A percentile compares a stretch with the other conserved stretches of the same genome.
phyloP scores from a whole-genome alignment of 2,888 invertebrate species.

The Chelonus formosanus region DNA sequence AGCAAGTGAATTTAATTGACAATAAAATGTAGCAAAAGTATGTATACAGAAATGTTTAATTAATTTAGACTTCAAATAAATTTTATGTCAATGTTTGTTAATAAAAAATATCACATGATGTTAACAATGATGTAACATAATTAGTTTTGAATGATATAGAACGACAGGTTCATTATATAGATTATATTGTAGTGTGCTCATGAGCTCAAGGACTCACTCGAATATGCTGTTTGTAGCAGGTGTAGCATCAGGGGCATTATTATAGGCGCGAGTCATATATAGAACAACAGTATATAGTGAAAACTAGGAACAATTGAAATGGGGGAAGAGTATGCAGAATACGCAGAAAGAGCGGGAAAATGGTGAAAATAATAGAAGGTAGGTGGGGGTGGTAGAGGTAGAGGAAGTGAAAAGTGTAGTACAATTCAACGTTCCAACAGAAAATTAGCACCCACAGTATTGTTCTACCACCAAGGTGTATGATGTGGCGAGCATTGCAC shows the following conservation, averaged over 20 bases:
- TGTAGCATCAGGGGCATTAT: conserved; percentile 24
- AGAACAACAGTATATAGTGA: conserved; percentile 1
- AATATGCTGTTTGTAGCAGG: conserved; percentile 22
- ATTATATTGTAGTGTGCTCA: neutral
- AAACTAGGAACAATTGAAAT: conserved; percentile 11
- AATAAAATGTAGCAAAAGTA: too few relatives aligned
- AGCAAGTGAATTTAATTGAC: too few relatives aligned
- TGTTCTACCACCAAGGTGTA: conserved; percentile 43
- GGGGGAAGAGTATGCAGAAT: neutral
- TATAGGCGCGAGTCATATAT: conserved; percentile 6
- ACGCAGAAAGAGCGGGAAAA: conserved; percentile 1
- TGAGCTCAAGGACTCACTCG: conserved; percentile 15
- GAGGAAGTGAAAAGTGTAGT: conserved; percentile 8
- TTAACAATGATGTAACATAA: neutral
- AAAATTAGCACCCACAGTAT: conserved; percentile 63
- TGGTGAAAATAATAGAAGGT: neutral
- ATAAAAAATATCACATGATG: too few relatives aligned
- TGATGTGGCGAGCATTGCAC: conserved; percentile 12
- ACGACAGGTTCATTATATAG: conserved; percentile 5
- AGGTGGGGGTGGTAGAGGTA: conserved; percentile 49
- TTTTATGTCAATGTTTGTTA: too few relatives aligned
- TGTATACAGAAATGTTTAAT: too few relatives aligned
- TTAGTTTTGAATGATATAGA: neutral
- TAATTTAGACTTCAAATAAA: too few relatives aligned
- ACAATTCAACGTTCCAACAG: conserved; percentile 50